Percentiles rank a stretch among this genome's conserved stretches.
Evolutionary conservation across 2,113 vertebrate genomes (phyloP).

Genomic region (Grantiella picta): DNA sequence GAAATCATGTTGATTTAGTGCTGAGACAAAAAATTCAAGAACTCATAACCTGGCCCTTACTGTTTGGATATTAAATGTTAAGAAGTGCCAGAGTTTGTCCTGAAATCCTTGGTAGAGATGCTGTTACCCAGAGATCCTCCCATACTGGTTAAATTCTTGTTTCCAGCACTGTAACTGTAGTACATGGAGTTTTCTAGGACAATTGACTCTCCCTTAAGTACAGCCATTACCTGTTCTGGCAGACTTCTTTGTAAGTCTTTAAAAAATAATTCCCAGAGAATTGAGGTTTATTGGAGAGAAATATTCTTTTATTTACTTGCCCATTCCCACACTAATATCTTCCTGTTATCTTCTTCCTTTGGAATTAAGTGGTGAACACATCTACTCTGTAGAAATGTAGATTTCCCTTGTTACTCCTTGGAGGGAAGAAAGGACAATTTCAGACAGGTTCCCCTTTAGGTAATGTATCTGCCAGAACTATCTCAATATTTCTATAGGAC

Average conservation of each 20-base stretch:
- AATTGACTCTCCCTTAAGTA: conserved; percentile 39
- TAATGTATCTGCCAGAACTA: conserved; percentile 14
- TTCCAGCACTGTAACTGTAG: background rate
- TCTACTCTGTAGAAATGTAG: background rate
- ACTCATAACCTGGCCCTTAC: background rate
- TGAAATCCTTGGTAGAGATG: background rate
- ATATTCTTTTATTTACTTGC: conserved; percentile 59
- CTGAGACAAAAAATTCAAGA: background rate
- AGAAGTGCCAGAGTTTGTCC: background rate
- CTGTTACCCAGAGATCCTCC: background rate
- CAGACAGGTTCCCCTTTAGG: conserved; percentile 13
- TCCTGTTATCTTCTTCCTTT: conserved; percentile 32
- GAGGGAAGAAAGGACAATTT: conserved; percentile 24
- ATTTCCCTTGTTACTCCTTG: conserved; percentile 27
- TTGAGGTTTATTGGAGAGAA: conserved; percentile 34
- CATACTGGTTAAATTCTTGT: background rate
- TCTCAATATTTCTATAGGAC: conserved; percentile 18
- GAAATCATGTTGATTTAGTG: background rate
- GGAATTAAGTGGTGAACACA: conserved; percentile 24
- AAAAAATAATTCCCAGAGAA: conserved; percentile 46
- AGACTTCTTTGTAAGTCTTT: conserved; percentile 3
- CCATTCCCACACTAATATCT: conserved; percentile 43
- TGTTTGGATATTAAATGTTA: background rate
- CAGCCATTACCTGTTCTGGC: conserved; percentile 41
- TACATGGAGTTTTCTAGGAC: conserved; percentile 6